Conservation (phyloP, 2,797 vertebrate species). For the Neosalanx taihuensis region DNA sequence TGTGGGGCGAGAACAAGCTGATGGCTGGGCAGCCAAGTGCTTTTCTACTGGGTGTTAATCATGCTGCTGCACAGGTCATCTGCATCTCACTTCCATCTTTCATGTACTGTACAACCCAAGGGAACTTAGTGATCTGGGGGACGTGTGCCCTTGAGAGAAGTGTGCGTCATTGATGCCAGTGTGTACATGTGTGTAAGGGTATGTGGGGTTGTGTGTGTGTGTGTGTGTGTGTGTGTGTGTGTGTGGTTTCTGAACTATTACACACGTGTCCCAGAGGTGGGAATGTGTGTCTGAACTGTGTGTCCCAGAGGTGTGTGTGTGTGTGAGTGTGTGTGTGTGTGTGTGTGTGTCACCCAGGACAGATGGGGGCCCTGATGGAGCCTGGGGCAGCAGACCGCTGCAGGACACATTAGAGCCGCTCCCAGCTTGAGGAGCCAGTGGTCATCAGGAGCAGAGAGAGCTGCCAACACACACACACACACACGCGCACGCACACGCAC, state of each 20-base stretch:
- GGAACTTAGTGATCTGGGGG: slow-evolving; percentile 17
- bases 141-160: slow-evolving; percentile 36
- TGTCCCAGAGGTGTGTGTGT: not conserved
- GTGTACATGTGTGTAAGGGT: not conserved
- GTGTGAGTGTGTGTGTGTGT: slow-evolving; percentile 12
- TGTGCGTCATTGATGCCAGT: not conserved
- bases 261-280: not conserved
- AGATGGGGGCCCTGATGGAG: slow-evolving; percentile 50
- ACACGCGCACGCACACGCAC: slow-evolving; percentile 18
- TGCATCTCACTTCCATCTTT: slow-evolving; percentile 38
- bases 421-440: slow-evolving; percentile 48
- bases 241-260: not conserved
- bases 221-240: slow-evolving; percentile 14
- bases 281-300: not conserved
- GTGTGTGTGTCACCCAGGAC: slow-evolving; percentile 20
- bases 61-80: slow-evolving; percentile 31
- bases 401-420: slow-evolving; percentile 58
- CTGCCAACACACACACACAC: slow-evolving; percentile 10
- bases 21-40: slow-evolving; percentile 4
- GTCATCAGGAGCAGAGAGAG: slow-evolving; percentile 24
- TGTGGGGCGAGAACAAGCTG: not conserved
- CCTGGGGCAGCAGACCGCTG: slow-evolving; percentile 52
- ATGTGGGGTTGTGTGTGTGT: not conserved
- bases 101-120: slow-evolving; percentile 11
- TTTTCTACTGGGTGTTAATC: slow-evolving; percentile 30